Percentiles rank a stretch among this genome's conserved stretches.
phyloP scores from a whole-genome alignment of 1,140 invertebrate genomes.

The Heliothis subflexa region DNA sequence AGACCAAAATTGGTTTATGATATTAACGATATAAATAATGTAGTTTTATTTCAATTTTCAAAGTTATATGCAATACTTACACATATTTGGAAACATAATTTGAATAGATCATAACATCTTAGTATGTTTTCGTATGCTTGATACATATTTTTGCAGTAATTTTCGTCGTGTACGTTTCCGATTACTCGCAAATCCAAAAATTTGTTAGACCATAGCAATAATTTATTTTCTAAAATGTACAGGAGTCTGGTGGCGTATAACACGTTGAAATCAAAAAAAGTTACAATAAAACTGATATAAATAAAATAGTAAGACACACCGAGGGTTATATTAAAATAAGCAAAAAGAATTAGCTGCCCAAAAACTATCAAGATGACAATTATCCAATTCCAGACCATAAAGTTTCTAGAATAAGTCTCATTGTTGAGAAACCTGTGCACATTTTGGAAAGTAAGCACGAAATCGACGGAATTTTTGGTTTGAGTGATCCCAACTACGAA shows the following conservation, averaged over 20 bases:
- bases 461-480: background rate
- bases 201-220: background rate
- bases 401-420: background rate
- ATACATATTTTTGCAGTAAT: background rate
- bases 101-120: background rate
- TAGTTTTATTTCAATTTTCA: background rate
- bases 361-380: background rate
- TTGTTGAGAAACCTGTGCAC: background rate
- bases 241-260: background rate
- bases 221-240: background rate
- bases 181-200: background rate
- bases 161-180: background rate
- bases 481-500: background rate
- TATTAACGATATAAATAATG: background rate
- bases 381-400: background rate
- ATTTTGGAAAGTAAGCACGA: background rate
- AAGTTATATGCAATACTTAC: background rate
- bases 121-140: background rate
- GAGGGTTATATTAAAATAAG: background rate
- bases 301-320: background rate
- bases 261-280: background rate
- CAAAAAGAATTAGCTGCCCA: background rate
- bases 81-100: background rate
- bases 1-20: background rate
- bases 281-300: background rate